Percentiles rank a stretch among this genome's conserved stretches.
Evolutionary conservation across 2,888 invertebrate genomes (phyloP).

Genomic region (Eurois occulta): DNA sequence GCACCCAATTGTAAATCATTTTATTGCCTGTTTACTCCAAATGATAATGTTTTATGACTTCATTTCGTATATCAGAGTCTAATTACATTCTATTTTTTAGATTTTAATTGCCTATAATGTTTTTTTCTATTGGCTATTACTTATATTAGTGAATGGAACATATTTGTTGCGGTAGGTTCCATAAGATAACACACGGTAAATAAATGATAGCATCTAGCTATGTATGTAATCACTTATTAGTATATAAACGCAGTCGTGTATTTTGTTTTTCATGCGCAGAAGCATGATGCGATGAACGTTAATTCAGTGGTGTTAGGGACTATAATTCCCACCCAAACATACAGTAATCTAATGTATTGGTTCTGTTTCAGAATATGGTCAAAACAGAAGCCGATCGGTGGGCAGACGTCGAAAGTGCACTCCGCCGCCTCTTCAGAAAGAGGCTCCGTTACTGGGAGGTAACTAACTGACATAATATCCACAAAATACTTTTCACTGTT

Average conservation of each 20-base stretch:
- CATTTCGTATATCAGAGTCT: neutral
- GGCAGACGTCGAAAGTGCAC: conserved; percentile 72
- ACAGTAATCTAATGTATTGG: neutral
- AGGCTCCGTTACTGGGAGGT: conserved; percentile 75
- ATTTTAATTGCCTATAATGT: neutral
- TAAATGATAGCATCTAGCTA: neutral
- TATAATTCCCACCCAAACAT: neutral
- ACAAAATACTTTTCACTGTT: neutral
- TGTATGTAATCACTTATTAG: neutral
- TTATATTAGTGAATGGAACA: neutral
- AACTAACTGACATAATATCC: conserved; percentile 59
- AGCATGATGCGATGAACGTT: neutral
- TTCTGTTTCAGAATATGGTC: conserved; percentile 84
- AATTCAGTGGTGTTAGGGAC: neutral
- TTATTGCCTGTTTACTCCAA: conserved; percentile 30
- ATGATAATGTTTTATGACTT: conserved; percentile 44
- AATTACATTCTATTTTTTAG: neutral
- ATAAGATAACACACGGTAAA: neutral
- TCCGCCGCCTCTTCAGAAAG: conserved; percentile 76
- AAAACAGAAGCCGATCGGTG: conserved; percentile 78
- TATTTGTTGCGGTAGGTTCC: conserved; percentile 20
- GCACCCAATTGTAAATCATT: neutral
- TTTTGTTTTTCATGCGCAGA: neutral
- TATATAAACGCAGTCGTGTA: neutral
- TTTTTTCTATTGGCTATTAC: neutral